phyloP scores from a whole-genome alignment of 2,113 vertebrate genomes.

The Furnarius figulus region DNA sequence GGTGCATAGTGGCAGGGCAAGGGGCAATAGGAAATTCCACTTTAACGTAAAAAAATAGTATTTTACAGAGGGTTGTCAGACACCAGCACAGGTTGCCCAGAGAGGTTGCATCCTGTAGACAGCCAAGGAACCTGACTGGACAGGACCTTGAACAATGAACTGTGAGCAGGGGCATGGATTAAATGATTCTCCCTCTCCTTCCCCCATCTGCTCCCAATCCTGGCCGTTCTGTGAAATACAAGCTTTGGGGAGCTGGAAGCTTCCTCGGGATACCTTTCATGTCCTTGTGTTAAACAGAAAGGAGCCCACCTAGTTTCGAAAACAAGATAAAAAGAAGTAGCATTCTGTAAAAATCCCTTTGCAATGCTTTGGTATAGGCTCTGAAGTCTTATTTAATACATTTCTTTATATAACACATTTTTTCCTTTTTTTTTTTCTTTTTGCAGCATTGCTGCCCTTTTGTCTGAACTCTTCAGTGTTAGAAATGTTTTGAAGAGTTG shows the following conservation, averaged over 20 bases:
- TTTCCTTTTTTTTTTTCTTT: not conserved
- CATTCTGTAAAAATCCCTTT: slow-evolving; percentile 13
- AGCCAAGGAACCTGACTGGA: not conserved
- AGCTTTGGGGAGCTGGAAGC: not conserved
- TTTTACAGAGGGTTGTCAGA: not conserved
- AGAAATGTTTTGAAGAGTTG: slow-evolving; percentile 21
- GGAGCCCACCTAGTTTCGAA: slow-evolving; percentile 14
- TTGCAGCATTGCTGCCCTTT: not conserved
- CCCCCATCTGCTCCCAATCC: not conserved
- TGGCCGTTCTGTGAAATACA: not conserved
- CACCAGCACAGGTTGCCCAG: not conserved
- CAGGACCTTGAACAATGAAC: not conserved
- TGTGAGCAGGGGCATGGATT: not conserved
- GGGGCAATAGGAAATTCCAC: not conserved
- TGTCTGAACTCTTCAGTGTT: not conserved
- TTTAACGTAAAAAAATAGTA: not conserved
- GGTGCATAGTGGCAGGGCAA: not conserved
- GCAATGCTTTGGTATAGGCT: not conserved
- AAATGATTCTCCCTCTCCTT: not conserved
- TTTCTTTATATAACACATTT: slow-evolving; percentile 6
- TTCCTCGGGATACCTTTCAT: not conserved
- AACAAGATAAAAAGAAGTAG: slow-evolving; percentile 27
- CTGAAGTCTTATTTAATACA: not conserved
- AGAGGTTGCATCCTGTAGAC: not conserved
- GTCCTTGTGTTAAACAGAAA: not conserved